A percentile compares a stretch with the other conserved stretches of the same genome.
phyloP scores from a whole-genome alignment of 2,797 vertebrate genomes.

The Allobates femoralis region DNA sequence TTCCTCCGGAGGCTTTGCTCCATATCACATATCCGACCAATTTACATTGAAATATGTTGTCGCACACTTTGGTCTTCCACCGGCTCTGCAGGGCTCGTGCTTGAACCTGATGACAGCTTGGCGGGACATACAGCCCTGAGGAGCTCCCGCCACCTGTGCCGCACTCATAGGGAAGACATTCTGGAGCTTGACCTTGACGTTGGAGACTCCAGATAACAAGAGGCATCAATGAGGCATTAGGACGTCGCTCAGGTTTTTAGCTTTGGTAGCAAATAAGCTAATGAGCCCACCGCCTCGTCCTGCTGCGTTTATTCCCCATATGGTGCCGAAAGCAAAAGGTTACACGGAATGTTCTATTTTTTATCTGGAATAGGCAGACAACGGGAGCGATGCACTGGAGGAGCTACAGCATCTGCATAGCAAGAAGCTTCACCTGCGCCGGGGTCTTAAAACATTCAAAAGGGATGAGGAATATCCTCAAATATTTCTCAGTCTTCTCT shows the following conservation, averaged over 20 bases:
- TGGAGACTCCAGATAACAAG: conserved; percentile 7
- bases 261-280: background rate
- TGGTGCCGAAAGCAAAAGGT: conserved; percentile 8
- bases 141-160: conserved; percentile 41
- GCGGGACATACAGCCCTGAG: conserved; percentile 26
- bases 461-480: background rate
- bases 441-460: background rate
- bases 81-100: background rate
- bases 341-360: conserved; percentile 12
- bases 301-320: background rate
- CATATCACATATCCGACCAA: background rate
- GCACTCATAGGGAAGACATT: conserved; percentile 26
- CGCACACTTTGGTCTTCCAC: background rate
- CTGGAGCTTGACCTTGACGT: conserved; percentile 41
- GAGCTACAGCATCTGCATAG: background rate
- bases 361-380: background rate
- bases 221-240: conserved; percentile 16
- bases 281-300: background rate
- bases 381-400: background rate
- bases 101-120: conserved; percentile 15
- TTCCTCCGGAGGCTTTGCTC: background rate
- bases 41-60: conserved; percentile 17
- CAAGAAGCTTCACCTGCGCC: background rate
- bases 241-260: conserved; percentile 8
- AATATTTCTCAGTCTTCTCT: background rate